These are phyloP conservation scores for Drosophila burlai DNA, from an alignment of 1,140 invertebrate genomes.

Conservation along the genomic window DNA sequence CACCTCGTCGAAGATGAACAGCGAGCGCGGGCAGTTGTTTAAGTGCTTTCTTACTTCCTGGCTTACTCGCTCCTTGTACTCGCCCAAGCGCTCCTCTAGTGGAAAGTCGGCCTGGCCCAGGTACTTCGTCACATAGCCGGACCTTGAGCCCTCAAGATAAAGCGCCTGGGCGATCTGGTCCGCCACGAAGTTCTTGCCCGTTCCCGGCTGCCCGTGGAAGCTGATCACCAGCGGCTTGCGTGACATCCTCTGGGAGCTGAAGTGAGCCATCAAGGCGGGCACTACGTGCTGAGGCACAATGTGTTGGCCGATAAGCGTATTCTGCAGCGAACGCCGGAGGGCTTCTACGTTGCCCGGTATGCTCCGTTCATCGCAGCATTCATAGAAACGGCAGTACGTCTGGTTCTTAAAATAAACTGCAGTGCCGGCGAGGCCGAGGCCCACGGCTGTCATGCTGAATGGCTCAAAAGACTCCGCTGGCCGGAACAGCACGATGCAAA, in stretches of 20 bases:
- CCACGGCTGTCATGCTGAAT: slow-evolving; percentile 35
- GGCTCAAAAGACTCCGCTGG: slow-evolving; percentile 39
- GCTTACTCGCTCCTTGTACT: slow-evolving; percentile 85
- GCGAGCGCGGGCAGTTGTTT: slow-evolving; percentile 89
- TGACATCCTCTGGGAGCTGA: slow-evolving; percentile 84
- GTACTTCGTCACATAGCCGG: slow-evolving; percentile 93
- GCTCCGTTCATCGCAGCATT: slow-evolving; percentile 85
- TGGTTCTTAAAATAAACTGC: slow-evolving; percentile 42
- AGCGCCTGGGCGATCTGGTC: slow-evolving; percentile 92
- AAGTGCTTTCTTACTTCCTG: slow-evolving; percentile 78
- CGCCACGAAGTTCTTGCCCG: slow-evolving; percentile 95
- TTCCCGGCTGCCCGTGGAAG: slow-evolving; percentile 93
- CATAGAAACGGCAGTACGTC: slow-evolving; percentile 66
- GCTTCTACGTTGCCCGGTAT: slow-evolving; percentile 78
- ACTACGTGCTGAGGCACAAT: slow-evolving; percentile 86
- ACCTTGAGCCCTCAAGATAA: slow-evolving; percentile 90
- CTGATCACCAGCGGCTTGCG: slow-evolving; percentile 90
- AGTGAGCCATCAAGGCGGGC: slow-evolving; percentile 87
- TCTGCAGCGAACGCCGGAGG: background rate
- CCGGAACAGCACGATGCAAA: background rate
- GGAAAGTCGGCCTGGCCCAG: slow-evolving; percentile 93
- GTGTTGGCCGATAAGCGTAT: slow-evolving; percentile 89
- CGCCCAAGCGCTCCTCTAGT: slow-evolving; percentile 80
- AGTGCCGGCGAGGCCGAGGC: slow-evolving; percentile 2
- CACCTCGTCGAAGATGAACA: slow-evolving; percentile 99